Conservation (phyloP, 2,888 invertebrate genomes). For the Acanthosoma haemorrhoidale region DNA sequence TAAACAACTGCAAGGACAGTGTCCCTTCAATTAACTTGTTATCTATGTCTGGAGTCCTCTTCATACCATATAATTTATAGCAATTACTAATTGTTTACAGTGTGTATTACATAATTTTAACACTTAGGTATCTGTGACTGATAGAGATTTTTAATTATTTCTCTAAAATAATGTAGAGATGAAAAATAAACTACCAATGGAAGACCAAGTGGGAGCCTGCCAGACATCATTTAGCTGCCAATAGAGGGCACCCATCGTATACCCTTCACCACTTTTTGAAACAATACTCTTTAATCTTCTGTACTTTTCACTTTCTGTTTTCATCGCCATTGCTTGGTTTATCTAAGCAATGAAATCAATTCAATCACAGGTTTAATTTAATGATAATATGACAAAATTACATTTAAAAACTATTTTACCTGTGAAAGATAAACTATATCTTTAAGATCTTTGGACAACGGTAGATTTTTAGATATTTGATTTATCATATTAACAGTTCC, state of each 20-base stretch:
- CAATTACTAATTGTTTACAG: too few relatives aligned
- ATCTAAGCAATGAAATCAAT: slow-evolving; percentile 46
- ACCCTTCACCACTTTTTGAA: slow-evolving; percentile 54
- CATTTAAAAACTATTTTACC: slow-evolving; percentile 52
- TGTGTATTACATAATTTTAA: too few relatives aligned
- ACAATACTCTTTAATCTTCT: slow-evolving; percentile 54
- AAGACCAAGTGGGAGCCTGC: slow-evolving; percentile 94
- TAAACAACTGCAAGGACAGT: too few relatives aligned
- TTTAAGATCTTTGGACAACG: slow-evolving; percentile 56
- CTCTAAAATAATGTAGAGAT: too few relatives aligned
- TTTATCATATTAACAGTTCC: slow-evolving; percentile 62
- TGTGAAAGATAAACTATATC: slow-evolving; percentile 79
- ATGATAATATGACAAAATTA: background rate
- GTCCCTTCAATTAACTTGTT: too few relatives aligned
- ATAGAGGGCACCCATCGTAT: slow-evolving; percentile 94
- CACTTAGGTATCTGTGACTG: too few relatives aligned
- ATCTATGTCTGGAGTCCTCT: too few relatives aligned
- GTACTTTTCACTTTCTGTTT: slow-evolving; percentile 78
- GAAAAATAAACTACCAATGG: slow-evolving; percentile 59
- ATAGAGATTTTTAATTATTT: too few relatives aligned
- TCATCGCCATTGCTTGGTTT: slow-evolving; percentile 80
- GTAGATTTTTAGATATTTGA: slow-evolving; percentile 60
- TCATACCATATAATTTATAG: too few relatives aligned
- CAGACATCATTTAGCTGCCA: slow-evolving; percentile 99
- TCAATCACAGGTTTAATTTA: background rate